These are phyloP conservation scores for Cottus gobio DNA, from an alignment of 2,113 vertebrate species.

Conservation along the genomic window DNA sequence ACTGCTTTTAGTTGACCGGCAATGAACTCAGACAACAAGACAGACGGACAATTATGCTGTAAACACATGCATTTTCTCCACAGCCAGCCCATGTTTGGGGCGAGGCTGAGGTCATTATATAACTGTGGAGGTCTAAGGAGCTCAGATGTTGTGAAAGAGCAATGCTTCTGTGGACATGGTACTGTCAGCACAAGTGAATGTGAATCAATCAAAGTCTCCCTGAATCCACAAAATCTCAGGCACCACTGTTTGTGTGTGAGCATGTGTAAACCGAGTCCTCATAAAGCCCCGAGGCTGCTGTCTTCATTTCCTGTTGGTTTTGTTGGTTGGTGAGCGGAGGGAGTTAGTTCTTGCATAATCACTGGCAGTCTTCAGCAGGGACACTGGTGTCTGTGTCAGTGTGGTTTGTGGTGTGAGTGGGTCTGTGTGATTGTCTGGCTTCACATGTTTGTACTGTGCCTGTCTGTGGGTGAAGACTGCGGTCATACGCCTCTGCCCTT, in stretches of 20 bases:
- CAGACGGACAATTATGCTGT: constrained; percentile 26
- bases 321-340: constrained; percentile 38
- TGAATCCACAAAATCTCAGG: not conserved
- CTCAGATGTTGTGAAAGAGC: not conserved
- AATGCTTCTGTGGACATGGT: not conserved
- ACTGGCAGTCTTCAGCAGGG: constrained; percentile 3
- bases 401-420: constrained; percentile 55
- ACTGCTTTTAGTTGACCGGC: constrained; percentile 33
- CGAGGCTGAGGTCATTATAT: not conserved
- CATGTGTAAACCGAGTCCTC: constrained; percentile 25
- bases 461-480: constrained; percentile 8
- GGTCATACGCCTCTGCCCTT: constrained; percentile 17
- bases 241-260: constrained; percentile 12
- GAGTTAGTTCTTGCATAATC: constrained; percentile 37
- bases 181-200: constrained; percentile 12
- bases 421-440: constrained; percentile 38
- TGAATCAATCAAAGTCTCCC: constrained; percentile 29
- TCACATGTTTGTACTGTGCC: constrained; percentile 29
- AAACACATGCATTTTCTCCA: constrained; percentile 1
- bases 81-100: not conserved
- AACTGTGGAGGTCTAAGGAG: constrained; percentile 3
- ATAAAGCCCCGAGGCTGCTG: constrained; percentile 36
- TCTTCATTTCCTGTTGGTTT: constrained; percentile 64
- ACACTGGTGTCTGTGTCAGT: constrained; percentile 40
- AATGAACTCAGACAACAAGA: constrained; percentile 9